phyloP scores from a whole-genome alignment of 2,113 vertebrate genomes.

The Hippotragus niger region DNA sequence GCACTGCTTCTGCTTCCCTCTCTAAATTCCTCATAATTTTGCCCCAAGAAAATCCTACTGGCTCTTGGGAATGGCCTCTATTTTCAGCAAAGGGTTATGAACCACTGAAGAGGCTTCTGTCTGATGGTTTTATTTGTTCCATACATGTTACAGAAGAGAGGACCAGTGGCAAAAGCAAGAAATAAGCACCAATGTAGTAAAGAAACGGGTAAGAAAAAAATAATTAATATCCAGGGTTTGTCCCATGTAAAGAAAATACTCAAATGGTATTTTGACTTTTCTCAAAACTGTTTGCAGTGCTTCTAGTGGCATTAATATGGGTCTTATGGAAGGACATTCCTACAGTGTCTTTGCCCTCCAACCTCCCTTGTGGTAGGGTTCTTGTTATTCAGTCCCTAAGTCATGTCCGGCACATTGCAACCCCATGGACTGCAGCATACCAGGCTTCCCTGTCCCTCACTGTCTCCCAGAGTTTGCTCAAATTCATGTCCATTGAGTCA shows the following conservation, averaged over 20 bases:
- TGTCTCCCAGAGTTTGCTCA: not conserved
- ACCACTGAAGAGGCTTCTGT: not conserved
- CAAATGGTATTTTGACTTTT: not conserved
- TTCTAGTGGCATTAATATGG: not conserved
- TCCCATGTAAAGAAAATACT: not conserved
- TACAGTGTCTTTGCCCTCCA: not conserved
- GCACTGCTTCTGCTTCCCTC: not conserved
- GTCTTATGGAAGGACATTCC: not conserved
- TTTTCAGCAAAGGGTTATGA: not conserved
- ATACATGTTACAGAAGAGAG: not conserved
- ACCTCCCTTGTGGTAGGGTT: not conserved
- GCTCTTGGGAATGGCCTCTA: not conserved
- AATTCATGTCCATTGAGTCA: not conserved
- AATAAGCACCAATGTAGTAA: not conserved
- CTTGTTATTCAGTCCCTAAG: not conserved
- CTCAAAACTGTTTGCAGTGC: not conserved
- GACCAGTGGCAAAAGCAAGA: not conserved
- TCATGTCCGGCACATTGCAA: not conserved
- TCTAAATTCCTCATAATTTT: not conserved
- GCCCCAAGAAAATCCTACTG: not conserved
- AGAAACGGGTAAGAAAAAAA: not conserved
- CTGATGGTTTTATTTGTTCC: conserved; percentile 1
- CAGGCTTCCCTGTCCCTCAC: not conserved
- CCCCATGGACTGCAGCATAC: not conserved
- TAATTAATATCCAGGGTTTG: not conserved